phyloP scores from a whole-genome alignment of 2,113 vertebrate species.

The Nesospiza acunhae region DNA sequence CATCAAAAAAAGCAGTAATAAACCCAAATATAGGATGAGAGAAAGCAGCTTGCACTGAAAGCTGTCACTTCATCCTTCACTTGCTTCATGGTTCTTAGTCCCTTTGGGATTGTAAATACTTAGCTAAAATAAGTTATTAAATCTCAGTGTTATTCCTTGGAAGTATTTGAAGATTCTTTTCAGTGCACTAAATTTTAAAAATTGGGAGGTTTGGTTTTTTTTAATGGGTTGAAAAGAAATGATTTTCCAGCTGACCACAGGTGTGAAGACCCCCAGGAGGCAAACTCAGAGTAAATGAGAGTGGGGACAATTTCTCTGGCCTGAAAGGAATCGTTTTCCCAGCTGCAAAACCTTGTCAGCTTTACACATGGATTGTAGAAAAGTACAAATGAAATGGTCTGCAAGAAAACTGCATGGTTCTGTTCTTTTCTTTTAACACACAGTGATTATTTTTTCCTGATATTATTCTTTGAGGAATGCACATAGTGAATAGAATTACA shows the following conservation, averaged over 20 bases:
- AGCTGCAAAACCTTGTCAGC: neutral
- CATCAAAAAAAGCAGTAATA: neutral
- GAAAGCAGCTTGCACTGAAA: neutral
- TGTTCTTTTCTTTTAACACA: neutral
- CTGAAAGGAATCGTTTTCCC: neutral
- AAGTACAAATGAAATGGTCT: neutral
- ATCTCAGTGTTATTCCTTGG: neutral
- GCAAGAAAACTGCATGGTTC: neutral
- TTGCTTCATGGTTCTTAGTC: neutral
- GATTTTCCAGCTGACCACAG: neutral
- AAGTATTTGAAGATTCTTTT: neutral
- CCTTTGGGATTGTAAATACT: neutral
- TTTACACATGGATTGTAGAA: neutral
- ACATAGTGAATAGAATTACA: neutral
- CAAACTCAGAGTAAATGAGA: neutral
- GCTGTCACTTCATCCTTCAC: neutral
- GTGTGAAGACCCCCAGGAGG: neutral
- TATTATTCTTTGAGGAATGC: neutral
- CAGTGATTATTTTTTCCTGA: neutral
- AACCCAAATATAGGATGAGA: neutral
- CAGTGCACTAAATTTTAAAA: neutral
- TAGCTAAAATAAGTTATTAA: neutral
- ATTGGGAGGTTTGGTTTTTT: rapidly evolving
- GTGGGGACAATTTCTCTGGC: neutral
- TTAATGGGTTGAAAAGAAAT: neutral